Evolutionary conservation across 2,113 vertebrate genomes (phyloP).

Genomic region (Hoplias malabaricus): DNA sequence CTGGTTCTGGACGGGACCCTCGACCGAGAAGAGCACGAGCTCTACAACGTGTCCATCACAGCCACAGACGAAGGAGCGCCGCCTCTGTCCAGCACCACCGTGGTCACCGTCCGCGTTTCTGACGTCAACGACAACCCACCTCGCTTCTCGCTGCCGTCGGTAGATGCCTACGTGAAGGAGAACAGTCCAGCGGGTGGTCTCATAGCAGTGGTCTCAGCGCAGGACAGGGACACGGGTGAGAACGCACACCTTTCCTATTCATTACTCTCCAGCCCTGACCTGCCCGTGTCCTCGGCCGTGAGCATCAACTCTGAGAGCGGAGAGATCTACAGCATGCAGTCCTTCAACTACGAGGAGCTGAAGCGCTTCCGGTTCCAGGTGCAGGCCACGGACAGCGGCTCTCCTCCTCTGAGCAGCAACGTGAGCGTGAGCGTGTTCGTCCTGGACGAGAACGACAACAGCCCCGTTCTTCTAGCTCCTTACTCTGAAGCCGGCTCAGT

Average conservation of each 20-base stretch:
- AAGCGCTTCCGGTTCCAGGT: conserved; percentile 40
- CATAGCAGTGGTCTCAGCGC: conserved; percentile 26
- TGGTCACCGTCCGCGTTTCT: conserved; percentile 45
- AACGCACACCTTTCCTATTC: conserved; percentile 62
- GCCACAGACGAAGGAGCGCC: conserved; percentile 49
- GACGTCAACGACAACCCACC: conserved; percentile 53
- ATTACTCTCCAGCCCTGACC: conserved; percentile 59
- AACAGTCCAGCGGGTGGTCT: conserved; percentile 38
- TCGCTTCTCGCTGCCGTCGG: conserved; percentile 19
- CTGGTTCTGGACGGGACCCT: conserved; percentile 37
- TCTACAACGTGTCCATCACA: conserved; percentile 46
- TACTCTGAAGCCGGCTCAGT: too few species aligned
- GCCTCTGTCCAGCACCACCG: conserved; percentile 32
- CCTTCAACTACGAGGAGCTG: conserved; percentile 61
- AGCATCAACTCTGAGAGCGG: conserved; percentile 67
- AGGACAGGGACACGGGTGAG: conserved; percentile 41
- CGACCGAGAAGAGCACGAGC: conserved; percentile 36
- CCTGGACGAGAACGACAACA: conserved; percentile 74
- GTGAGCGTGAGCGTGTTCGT: conserved; percentile 40
- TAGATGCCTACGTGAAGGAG: conserved; percentile 39
- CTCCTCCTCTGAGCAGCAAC: conserved; percentile 44
- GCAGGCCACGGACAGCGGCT: conserved; percentile 29
- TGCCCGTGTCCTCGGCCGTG: conserved; percentile 65
- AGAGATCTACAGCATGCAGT: conserved; percentile 60
- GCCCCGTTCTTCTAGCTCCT: too few species aligned